A percentile compares a stretch with the other conserved stretches of the same genome.
phyloP scores from a whole-genome alignment of 2,797 vertebrate species.

The Pangasius mekongensis region DNA sequence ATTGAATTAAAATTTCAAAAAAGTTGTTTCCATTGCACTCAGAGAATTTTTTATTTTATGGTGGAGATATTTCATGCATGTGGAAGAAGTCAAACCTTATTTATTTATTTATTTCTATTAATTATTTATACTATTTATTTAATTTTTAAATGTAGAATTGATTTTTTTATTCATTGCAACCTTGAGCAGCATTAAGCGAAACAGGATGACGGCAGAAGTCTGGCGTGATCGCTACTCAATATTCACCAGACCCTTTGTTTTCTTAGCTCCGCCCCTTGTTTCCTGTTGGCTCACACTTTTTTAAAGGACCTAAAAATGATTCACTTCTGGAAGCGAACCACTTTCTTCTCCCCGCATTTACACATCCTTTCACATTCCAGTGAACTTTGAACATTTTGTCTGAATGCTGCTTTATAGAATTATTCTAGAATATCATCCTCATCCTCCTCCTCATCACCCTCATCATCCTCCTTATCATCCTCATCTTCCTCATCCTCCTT shows the following conservation, averaged over 20 bases:
- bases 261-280: background rate
- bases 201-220: background rate
- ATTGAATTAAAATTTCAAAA: background rate
- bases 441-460: background rate
- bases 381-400: background rate
- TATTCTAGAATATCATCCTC: background rate
- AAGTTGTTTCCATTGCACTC: background rate
- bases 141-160: background rate
- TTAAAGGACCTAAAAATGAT: background rate
- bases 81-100: background rate
- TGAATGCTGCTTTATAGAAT: background rate
- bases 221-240: background rate
- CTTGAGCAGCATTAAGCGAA: background rate
- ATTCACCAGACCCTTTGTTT: background rate
- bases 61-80: background rate
- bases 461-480: no score
- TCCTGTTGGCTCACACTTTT: background rate
- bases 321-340: background rate
- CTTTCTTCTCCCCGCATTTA: background rate
- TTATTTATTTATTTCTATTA: background rate
- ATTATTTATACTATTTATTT: background rate
- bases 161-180: background rate
- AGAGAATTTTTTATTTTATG: background rate
- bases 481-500: background rate
- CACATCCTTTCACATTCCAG: background rate